Percentiles rank a stretch among this genome's conserved stretches.
Evolutionary conservation across 2,888 invertebrate genomes (phyloP).

Genomic region (Allophyes oxyacanthae): DNA sequence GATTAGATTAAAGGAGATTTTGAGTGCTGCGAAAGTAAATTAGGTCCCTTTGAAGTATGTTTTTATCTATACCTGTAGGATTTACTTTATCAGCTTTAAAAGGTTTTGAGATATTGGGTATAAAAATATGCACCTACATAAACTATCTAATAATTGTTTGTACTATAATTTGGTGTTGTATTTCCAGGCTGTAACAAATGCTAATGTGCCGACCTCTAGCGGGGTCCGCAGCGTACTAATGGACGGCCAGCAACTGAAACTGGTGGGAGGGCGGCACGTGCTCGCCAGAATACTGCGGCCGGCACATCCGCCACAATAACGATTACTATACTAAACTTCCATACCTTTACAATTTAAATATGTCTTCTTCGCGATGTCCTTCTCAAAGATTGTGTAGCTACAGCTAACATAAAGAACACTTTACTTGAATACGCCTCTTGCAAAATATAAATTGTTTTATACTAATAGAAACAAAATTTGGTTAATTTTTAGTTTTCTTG

Average conservation of each 20-base stretch:
- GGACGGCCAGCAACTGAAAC: slow-evolving; percentile 84
- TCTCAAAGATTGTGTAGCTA: slow-evolving; percentile 31
- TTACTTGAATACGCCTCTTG: slow-evolving; percentile 12
- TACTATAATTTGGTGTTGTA: slow-evolving; percentile 1
- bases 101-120: neutral
- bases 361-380: slow-evolving; percentile 14
- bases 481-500: slow-evolving; percentile 48
- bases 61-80: neutral
- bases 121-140: neutral
- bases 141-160: neutral
- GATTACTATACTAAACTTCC: neutral
- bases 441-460: slow-evolving; percentile 35
- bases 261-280: slow-evolving; percentile 83
- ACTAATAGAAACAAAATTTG: slow-evolving; percentile 29
- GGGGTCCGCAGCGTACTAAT: slow-evolving; percentile 82
- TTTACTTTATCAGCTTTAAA: neutral
- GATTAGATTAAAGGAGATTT: slow-evolving; percentile 11
- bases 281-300: slow-evolving; percentile 81
- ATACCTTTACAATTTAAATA: slow-evolving; percentile 18
- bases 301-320: slow-evolving; percentile 74
- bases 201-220: slow-evolving; percentile 67
- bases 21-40: slow-evolving; percentile 5
- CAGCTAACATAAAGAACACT: slow-evolving; percentile 25
- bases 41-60: slow-evolving; percentile 2
- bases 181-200: slow-evolving; percentile 64